Evolutionary conservation across 1,140 invertebrate species (phyloP).

Genomic region (Gryon sp.): DNA sequence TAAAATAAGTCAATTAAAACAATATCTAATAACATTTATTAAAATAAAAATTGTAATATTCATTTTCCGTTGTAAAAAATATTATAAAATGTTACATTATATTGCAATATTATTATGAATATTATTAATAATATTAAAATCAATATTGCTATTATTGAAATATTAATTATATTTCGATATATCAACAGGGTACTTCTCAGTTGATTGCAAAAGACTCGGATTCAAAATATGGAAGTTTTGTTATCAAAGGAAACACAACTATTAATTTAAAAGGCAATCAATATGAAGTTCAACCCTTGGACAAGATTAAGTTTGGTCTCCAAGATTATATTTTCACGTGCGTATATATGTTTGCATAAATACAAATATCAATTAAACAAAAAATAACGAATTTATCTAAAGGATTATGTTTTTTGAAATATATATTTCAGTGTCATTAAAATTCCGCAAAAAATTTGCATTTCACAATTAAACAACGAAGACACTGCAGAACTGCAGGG

Average conservation of each 20-base stretch:
- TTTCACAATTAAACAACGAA: slow-evolving; percentile 30
- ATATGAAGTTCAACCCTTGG: slow-evolving; percentile 20
- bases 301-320: slow-evolving; percentile 61
- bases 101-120: neutral
- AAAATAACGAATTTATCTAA: neutral
- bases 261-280: slow-evolving; percentile 23
- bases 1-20: too few species aligned
- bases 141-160: too few species aligned
- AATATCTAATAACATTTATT: too few species aligned
- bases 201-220: slow-evolving; percentile 53
- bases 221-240: slow-evolving; percentile 63
- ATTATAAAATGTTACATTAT: neutral
- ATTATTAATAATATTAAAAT: too few species aligned
- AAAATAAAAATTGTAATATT: neutral
- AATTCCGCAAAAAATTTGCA: slow-evolving; percentile 31
- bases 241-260: slow-evolving; percentile 6
- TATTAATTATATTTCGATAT: slow-evolving; percentile 9
- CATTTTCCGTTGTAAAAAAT: neutral
- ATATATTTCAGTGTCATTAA: slow-evolving; percentile 40
- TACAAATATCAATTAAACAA: neutral
- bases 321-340: slow-evolving; percentile 58
- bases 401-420: neutral
- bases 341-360: slow-evolving; percentile 8
- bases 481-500: slow-evolving; percentile 14
- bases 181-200: slow-evolving; percentile 9